phyloP scores from a whole-genome alignment of 2,797 vertebrate species.

The Chelon labrosus region DNA sequence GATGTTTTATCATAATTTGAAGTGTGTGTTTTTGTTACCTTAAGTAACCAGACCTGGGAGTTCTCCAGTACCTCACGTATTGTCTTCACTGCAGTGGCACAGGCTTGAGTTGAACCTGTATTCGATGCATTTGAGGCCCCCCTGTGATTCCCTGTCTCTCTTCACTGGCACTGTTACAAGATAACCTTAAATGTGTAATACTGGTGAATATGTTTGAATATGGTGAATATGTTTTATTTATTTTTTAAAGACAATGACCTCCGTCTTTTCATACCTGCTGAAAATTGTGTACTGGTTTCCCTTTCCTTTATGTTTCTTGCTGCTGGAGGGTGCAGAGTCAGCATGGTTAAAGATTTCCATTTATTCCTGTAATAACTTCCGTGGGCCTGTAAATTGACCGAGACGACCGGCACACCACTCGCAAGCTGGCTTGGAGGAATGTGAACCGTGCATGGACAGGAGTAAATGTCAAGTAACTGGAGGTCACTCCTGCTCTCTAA shows the following conservation, averaged over 20 bases:
- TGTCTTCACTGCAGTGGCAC: no score
- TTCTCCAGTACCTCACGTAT: no score
- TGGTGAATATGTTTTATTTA: no score
- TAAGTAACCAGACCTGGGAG: not conserved
- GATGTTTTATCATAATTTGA: not conserved
- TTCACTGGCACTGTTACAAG: no score
- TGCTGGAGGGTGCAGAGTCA: constrained; percentile 21
- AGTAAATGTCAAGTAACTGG: constrained; percentile 13
- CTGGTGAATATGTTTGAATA: no score
- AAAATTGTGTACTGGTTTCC: not conserved
- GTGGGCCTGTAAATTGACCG: constrained; percentile 22
- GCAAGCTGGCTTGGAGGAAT: constrained; percentile 25
- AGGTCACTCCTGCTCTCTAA: constrained; percentile 14
- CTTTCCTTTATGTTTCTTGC: not conserved
- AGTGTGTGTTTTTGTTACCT: not conserved
- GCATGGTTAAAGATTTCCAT: constrained; percentile 23
- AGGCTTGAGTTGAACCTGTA: no score
- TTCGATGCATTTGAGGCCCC: no score
- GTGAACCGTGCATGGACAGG: constrained; percentile 7
- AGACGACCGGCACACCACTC: not conserved
- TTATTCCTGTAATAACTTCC: constrained; percentile 32
- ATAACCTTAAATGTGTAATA: no score
- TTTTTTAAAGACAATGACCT: not conserved
- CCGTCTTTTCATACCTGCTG: not conserved
- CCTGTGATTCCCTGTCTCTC: no score